A percentile compares a stretch with the other conserved stretches of the same genome.
Evolutionary conservation across 2,888 invertebrate species (phyloP).

Genomic region (Hoplodrina ambigua): DNA sequence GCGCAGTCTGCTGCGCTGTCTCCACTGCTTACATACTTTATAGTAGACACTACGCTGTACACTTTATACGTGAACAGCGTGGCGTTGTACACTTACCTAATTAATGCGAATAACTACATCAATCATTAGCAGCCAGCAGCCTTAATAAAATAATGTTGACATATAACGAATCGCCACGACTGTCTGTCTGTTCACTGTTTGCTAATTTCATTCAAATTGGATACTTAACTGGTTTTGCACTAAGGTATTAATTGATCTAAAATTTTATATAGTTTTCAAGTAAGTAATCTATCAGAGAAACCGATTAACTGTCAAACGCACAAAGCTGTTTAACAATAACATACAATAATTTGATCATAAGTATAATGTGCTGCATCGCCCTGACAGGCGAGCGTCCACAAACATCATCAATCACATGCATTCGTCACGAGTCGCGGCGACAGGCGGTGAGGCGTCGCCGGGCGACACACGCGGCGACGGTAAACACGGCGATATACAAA

Average conservation of each 20-base stretch:
- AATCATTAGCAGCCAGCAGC: background rate
- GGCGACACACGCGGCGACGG: too few relatives aligned
- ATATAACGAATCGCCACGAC: conserved; percentile 1
- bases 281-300: background rate
- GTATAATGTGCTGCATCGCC: conserved; percentile 23
- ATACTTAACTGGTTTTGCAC: background rate
- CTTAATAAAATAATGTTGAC: background rate
- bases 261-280: background rate
- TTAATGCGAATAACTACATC: background rate
- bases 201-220: background rate
- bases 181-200: background rate
- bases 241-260: too few relatives aligned
- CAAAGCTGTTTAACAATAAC: background rate
- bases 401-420: conserved; percentile 61
- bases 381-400: conserved; percentile 39
- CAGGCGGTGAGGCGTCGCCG: too few relatives aligned
- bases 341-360: conserved; percentile 9
- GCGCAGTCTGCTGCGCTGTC: too few relatives aligned
- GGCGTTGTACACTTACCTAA: too few relatives aligned
- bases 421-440: background rate
- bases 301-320: background rate
- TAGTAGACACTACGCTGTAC: too few relatives aligned
- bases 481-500: background rate
- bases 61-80: too few relatives aligned
- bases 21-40: too few relatives aligned